Evolutionary conservation across 2,888 invertebrate genomes (phyloP), one percentile per base, ranked within the genome.

Genomic region (Xanthorhoe spadicearia): DNA sequence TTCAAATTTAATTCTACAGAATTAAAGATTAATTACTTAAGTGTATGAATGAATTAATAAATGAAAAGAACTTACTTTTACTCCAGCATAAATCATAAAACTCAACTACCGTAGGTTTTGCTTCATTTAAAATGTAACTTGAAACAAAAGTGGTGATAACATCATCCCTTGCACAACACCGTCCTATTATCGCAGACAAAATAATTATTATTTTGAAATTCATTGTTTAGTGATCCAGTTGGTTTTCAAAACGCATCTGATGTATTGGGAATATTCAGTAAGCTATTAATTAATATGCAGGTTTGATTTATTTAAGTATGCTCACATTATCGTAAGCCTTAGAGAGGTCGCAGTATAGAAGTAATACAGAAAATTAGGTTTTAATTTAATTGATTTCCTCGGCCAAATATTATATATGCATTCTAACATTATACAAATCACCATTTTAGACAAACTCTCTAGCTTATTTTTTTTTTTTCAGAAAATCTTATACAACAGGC

Each of bases 111-210:
- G 88, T 87, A 0, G 89, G 85, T 60, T 79, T 84, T 2, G 65
- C 63, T 74, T 90, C 90, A 70, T 88, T 89, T 35, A 73, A 53
- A 19, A 89, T 71, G 49, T 76, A 89, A 35, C 75, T 76, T 71
- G 75, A 81, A 57, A 90, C 73, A 64, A 89, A 88, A 56, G 75
- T 66, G 54, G 73, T 69, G 68, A 69, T 68, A 61, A 70, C 15
- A 23, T 35, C 46, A 19, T 76, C 74, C 76, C 71, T 77, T 74
- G 79, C 68, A 55, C 32, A 69, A 70, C 69, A 69, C 66, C 55
- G 50, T 6, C 23, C 66, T 51, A 61, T 46, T 19, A 71, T 60
- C 9, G 65, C 28, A n/a, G 73, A 35, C 10, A 73, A 59, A 63
- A 61, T 8, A 3, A 73, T 51, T 75, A 43, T 23, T 64, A 17